Evolutionary conservation across 2,797 vertebrate species (phyloP).

Genomic region (Pseudochirops cupreus): DNA sequence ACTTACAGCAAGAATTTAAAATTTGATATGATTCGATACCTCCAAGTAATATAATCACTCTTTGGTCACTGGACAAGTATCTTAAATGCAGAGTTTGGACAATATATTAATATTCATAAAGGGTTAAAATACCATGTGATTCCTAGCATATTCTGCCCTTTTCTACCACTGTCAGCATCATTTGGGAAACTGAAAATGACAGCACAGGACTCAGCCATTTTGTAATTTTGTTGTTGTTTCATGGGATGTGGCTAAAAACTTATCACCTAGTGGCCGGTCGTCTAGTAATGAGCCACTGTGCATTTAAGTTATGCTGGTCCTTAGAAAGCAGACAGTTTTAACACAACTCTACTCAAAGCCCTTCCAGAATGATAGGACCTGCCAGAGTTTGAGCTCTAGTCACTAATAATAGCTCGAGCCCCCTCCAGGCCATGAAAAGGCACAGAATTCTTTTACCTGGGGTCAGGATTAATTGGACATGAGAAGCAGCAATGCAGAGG

Average conservation of each 20-base stretch:
- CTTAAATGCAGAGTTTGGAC: neutral
- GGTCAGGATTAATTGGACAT: neutral
- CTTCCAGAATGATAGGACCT: neutral
- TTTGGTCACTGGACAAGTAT: neutral
- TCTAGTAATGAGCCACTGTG: neutral
- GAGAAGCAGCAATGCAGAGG: neutral
- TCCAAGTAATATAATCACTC: neutral
- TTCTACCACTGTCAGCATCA: neutral
- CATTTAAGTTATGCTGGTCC: neutral
- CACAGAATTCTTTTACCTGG: neutral
- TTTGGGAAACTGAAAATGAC: neutral
- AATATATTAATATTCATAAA: neutral
- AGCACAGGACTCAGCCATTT: neutral
- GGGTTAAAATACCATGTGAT: neutral
- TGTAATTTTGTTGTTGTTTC: neutral
- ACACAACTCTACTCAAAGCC: neutral
- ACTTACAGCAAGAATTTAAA: neutral
- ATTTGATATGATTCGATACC: neutral
- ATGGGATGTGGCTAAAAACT: neutral
- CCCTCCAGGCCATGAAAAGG: neutral
- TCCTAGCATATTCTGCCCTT: neutral
- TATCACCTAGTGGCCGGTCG: neutral
- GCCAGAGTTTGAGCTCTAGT: neutral
- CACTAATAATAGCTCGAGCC: neutral
- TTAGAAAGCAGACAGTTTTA: neutral